phyloP scores from a whole-genome alignment of 2,113 vertebrate species.

The Macquaria ambigua region DNA sequence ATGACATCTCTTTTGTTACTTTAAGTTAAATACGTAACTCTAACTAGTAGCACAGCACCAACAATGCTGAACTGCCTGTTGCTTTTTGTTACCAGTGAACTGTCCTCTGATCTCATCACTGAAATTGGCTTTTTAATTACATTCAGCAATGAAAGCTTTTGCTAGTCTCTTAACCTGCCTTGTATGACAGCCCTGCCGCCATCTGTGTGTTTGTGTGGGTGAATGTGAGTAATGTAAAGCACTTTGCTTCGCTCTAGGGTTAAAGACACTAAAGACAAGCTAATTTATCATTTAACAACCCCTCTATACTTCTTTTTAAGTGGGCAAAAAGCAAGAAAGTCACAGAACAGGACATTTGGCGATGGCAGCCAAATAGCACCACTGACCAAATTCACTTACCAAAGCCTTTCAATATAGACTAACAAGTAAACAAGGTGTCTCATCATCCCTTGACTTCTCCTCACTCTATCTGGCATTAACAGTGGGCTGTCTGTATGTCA shows the following conservation, averaged over 20 bases:
- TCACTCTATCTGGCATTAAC: conserved; percentile 67
- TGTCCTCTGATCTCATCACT: neutral
- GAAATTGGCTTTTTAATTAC: neutral
- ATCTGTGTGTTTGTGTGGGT: neutral
- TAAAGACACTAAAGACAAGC: neutral
- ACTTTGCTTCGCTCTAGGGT: neutral
- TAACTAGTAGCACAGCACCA: neutral
- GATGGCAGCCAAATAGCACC: neutral
- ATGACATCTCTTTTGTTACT: neutral
- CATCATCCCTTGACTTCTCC: conserved; percentile 50
- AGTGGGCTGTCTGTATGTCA: conserved; percentile 79
- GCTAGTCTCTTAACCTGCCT: neutral
- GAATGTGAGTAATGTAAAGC: neutral
- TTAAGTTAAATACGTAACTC: neutral
- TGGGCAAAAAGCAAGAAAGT: neutral
- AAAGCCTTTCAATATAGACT: conserved; percentile 10
- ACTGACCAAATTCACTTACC: conserved; percentile 17
- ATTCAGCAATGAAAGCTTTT: conserved; percentile 2
- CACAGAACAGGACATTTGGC: neutral
- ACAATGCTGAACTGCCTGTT: neutral
- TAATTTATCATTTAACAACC: neutral
- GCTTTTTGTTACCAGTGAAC: neutral
- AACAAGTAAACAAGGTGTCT: conserved; percentile 45
- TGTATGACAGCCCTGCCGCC: neutral
- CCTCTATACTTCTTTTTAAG: neutral